phyloP scores from a whole-genome alignment of 2,113 vertebrate species.

The Cheilinus undulatus region DNA sequence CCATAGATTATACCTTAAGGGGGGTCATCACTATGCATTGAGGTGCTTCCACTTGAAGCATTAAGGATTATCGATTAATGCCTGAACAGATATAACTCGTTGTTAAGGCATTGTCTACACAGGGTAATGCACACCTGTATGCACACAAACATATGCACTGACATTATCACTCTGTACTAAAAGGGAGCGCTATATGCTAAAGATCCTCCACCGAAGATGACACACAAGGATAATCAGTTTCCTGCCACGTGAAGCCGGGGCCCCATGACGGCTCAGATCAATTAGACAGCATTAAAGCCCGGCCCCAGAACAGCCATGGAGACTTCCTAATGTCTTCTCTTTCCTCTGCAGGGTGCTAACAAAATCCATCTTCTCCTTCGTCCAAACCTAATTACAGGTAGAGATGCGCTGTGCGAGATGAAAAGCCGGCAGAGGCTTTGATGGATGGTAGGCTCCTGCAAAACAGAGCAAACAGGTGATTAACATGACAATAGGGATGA shows the following conservation, averaged over 20 bases:
- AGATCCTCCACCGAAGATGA: conserved; percentile 38
- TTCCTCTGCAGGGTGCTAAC: conserved; percentile 57
- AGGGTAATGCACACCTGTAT: no score
- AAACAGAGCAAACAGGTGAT: conserved; percentile 75
- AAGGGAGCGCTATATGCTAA: conserved; percentile 36
- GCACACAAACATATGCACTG: conserved; percentile 3
- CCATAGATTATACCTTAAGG: no score
- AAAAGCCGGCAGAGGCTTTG: conserved; percentile 71
- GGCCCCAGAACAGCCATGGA: conserved; percentile 69
- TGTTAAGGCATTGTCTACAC: no score
- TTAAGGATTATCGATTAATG: no score
- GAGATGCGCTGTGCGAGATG: conserved; percentile 63
- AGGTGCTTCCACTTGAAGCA: no score
- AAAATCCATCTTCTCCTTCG: conserved; percentile 51
- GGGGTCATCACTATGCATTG: no score
- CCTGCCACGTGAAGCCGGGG: conserved; percentile 54
- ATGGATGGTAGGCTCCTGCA: conserved; percentile 67
- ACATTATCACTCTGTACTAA: conserved; percentile 31
- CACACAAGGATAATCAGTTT: conserved; percentile 62
- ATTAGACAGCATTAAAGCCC: conserved; percentile 76
- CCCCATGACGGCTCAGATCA: conserved; percentile 74
- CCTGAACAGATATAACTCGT: no score
- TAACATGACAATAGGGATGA: conserved; percentile 76
- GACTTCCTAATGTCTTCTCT: conserved; percentile 69
- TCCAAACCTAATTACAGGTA: conserved; percentile 79